phyloP scores from a whole-genome alignment of 2,888 invertebrate genomes.

The Chorisops tibialis region DNA sequence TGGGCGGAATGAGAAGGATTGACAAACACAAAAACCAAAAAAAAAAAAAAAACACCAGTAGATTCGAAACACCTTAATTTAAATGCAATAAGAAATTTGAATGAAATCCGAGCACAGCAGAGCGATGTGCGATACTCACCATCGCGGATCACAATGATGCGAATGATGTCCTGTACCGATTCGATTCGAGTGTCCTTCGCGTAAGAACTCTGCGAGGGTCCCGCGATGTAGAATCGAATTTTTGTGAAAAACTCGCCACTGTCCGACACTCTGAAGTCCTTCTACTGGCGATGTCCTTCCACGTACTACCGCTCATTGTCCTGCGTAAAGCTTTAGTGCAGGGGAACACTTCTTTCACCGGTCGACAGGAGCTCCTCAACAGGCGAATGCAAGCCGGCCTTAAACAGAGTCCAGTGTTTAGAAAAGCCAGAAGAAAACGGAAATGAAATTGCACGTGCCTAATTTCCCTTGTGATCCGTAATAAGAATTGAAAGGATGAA shows the following conservation, averaged over 20 bases:
- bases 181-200: conserved; percentile 18
- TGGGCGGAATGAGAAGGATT: neutral
- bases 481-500: no score
- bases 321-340: conserved; percentile 20
- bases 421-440: conserved; percentile 10
- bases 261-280: conserved; percentile 7
- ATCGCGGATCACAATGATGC: neutral
- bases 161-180: conserved; percentile 4
- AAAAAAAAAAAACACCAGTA: no score
- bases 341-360: conserved; percentile 7
- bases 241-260: no score
- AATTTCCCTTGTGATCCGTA: no score
- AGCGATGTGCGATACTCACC: no score
- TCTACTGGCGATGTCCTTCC: neutral
- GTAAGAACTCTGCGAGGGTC: neutral
- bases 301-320: neutral
- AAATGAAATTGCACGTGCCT: conserved; percentile 7
- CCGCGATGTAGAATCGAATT: conserved; percentile 1
- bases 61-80: no score
- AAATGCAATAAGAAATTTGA: no score
- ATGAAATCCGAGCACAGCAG: no score
- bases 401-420: neutral
- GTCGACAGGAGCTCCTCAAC: no score
- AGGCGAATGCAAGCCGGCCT: no score
- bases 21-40: no score